Percentiles rank a stretch among this genome's conserved stretches.
Conservation (phyloP, 2,113 vertebrate species). For the Burhinus bistriatus region DNA sequence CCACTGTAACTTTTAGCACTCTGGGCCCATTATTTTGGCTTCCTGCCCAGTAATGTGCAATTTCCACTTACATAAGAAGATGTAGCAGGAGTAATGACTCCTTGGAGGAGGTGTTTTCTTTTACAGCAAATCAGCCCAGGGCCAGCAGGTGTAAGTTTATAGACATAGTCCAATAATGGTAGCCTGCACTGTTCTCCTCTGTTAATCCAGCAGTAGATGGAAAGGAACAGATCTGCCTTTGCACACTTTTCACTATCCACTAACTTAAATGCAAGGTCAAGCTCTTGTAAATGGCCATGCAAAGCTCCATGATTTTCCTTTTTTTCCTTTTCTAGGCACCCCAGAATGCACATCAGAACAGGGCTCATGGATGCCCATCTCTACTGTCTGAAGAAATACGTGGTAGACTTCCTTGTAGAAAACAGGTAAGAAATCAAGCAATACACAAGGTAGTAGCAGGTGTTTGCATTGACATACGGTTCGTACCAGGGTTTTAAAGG, state of each 20-base stretch:
- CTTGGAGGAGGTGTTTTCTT: conserved; percentile 55
- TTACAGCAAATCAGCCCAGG: conserved; percentile 43
- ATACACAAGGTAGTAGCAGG: not conserved
- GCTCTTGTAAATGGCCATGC: not conserved
- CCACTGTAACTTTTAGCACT: conserved; percentile 63
- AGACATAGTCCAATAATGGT: conserved; percentile 1
- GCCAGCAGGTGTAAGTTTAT: conserved; percentile 57
- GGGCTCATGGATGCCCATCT: conserved; percentile 95
- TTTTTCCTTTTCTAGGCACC: conserved; percentile 78
- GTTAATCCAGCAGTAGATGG: not conserved
- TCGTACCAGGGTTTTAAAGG: not conserved
- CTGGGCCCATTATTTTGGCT: conserved; percentile 64
- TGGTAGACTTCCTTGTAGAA: conserved; percentile 91
- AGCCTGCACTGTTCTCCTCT: not conserved
- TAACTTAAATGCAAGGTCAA: not conserved
- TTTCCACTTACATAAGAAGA: conserved; percentile 67
- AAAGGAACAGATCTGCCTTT: not conserved
- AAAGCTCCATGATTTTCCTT: not conserved
- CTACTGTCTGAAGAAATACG: conserved; percentile 95
- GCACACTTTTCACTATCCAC: not conserved
- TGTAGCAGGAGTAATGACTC: conserved; percentile 58
- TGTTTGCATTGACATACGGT: not conserved
- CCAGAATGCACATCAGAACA: conserved; percentile 92
- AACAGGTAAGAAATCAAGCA: conserved; percentile 83
- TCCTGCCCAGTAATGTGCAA: conserved; percentile 63